A percentile compares a stretch with the other conserved stretches of the same genome.
Conservation (phyloP, 92 coral and sea anemone genomes). For the Palythoa caribaeorum region DNA sequence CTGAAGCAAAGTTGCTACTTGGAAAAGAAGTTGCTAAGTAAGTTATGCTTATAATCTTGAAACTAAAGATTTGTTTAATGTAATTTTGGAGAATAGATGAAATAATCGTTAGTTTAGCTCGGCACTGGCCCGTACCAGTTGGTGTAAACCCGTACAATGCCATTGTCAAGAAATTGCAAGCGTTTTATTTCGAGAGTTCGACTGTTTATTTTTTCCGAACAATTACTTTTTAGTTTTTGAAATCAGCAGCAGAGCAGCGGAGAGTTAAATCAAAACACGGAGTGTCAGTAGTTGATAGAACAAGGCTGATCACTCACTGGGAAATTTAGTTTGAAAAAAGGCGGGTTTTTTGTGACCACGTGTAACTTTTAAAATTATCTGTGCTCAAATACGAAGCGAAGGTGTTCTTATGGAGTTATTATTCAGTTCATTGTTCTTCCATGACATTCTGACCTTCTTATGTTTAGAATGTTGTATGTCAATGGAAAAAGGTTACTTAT, state of each 20-base stretch:
- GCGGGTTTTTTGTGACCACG: constrained; percentile 7
- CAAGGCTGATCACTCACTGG: too few species aligned
- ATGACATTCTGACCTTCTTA: not conserved
- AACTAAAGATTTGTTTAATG: not conserved
- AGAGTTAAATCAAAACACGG: too few species aligned
- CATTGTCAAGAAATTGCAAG: too few species aligned
- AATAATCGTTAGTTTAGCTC: not conserved
- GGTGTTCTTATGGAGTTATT: not conserved
- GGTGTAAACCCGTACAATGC: too few species aligned
- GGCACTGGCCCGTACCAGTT: not conserved
- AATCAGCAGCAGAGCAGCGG: too few species aligned
- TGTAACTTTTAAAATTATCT: constrained; percentile 14
- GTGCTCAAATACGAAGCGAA: not conserved
- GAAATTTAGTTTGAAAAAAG: not conserved
- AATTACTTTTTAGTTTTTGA: too few species aligned
- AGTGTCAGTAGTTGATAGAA: too few species aligned
- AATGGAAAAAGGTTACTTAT: too few species aligned
- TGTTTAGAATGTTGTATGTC: not conserved
- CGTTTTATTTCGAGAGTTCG: too few species aligned
- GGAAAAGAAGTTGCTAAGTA: constrained; percentile 42
- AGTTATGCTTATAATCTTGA: not conserved
- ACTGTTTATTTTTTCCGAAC: too few species aligned
- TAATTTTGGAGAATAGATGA: not conserved
- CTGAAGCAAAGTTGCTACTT: constrained; percentile 40
- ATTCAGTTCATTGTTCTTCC: not conserved